These are phyloP conservation scores for Trematomus bernacchii DNA, from an alignment of 2,797 vertebrate genomes.

Conservation along the genomic window DNA sequence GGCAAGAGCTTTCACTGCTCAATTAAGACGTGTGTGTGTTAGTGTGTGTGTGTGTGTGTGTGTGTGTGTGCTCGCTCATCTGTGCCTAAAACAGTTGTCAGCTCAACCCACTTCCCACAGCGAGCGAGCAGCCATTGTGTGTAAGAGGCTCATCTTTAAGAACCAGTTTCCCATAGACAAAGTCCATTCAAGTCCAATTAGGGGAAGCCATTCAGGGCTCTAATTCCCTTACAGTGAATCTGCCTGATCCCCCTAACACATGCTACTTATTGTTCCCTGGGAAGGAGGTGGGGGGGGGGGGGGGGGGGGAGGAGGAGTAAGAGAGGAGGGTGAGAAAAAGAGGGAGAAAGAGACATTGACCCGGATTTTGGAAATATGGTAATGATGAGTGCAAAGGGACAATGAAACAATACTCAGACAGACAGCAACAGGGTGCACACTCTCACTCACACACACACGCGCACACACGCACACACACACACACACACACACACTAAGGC, in stretches of 20 bases:
- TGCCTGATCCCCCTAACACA: slow-evolving; percentile 83
- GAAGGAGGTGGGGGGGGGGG: slow-evolving; percentile 30
- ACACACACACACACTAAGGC: slow-evolving; percentile 9
- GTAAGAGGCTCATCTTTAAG: slow-evolving; percentile 80
- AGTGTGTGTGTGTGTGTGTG: slow-evolving; percentile 6
- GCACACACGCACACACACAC: slow-evolving; percentile 35
- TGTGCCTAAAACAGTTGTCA: slow-evolving; percentile 72
- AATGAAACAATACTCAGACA: slow-evolving; percentile 60
- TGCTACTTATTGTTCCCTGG: slow-evolving; percentile 82
- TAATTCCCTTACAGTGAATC: slow-evolving; percentile 85
- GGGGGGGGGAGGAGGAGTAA: background rate
- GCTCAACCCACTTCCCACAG: slow-evolving; percentile 86
- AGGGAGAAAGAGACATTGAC: slow-evolving; percentile 73
- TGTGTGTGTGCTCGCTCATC: slow-evolving; percentile 46
- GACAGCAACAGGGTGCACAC: slow-evolving; percentile 63
- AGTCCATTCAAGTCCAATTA: slow-evolving; percentile 85
- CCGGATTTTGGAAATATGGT: slow-evolving; percentile 81
- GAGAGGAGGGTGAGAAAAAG: slow-evolving; percentile 51
- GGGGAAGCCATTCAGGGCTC: slow-evolving; percentile 79
- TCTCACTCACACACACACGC: slow-evolving; percentile 10
- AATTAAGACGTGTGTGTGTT: slow-evolving; percentile 57
- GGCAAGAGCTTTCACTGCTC: slow-evolving; percentile 65
- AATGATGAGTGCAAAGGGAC: slow-evolving; percentile 77
- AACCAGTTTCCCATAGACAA: slow-evolving; percentile 81
- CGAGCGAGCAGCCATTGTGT: slow-evolving; percentile 63